These are phyloP conservation scores for Alectura lathami DNA, from an alignment of 2,113 vertebrate species.

Conservation along the genomic window DNA sequence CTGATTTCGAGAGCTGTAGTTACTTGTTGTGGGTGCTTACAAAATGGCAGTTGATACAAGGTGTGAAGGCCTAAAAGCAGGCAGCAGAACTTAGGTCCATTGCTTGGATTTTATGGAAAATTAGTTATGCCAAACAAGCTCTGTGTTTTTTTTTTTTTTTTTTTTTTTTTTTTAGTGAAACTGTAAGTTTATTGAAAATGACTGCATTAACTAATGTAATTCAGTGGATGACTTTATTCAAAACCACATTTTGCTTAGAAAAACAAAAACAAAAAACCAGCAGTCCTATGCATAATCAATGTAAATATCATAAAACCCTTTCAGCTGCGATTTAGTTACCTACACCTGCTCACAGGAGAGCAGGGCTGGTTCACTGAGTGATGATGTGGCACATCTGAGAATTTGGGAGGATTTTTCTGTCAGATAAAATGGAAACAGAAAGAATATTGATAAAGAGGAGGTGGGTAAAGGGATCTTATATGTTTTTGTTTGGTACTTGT, in stretches of 20 bases:
- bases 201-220: background rate
- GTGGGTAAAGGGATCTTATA: background rate
- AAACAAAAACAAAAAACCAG: background rate
- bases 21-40: background rate
- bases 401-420: background rate
- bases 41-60: background rate
- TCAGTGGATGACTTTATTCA: background rate
- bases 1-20: background rate
- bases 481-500: background rate
- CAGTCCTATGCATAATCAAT: background rate
- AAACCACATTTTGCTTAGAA: background rate
- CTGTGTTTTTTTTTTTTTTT: background rate
- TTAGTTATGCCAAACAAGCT: background rate
- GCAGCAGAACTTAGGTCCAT: background rate
- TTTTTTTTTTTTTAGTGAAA: background rate
- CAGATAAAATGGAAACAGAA: background rate
- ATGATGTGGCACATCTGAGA: background rate
- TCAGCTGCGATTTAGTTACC: background rate
- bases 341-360: background rate
- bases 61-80: background rate
- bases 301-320: background rate
- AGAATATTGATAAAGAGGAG: background rate
- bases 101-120: background rate
- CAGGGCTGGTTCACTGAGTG: rapidly evolving
- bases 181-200: background rate